A percentile compares a stretch with the other conserved stretches of the same genome.
Conservation (phyloP, 2,888 invertebrate genomes). For the Parasteatoda lunata region DNA sequence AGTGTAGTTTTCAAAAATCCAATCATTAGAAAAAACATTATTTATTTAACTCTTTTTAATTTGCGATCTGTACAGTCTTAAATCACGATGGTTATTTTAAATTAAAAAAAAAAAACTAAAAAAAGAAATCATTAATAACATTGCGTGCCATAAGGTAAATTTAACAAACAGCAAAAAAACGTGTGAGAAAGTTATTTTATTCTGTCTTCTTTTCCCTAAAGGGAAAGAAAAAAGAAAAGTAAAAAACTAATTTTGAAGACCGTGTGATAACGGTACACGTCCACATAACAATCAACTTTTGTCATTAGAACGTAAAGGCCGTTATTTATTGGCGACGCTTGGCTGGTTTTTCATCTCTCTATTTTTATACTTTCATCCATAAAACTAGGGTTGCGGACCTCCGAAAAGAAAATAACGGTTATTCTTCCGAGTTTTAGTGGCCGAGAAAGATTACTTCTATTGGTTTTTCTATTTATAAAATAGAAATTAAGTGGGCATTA, state of each 20-base stretch:
- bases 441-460: not conserved
- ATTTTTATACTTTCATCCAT: not conserved
- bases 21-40: too few species aligned
- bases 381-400: not conserved
- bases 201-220: not conserved
- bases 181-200: not conserved
- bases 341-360: not conserved
- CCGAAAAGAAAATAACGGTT: not conserved
- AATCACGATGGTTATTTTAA: too few species aligned
- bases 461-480: too few species aligned
- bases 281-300: not conserved
- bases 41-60: too few species aligned
- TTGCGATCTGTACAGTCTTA: too few species aligned
- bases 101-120: too few species aligned
- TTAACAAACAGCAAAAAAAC: too few species aligned
- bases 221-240: not conserved
- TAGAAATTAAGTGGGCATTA: too few species aligned
- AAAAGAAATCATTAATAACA: too few species aligned
- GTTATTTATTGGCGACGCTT: slow-evolving; percentile 1
- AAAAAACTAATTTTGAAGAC: not conserved
- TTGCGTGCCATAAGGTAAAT: too few species aligned
- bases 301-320: not conserved
- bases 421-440: not conserved
- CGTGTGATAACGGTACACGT: not conserved
- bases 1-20: too few species aligned